Percentiles rank a stretch among this genome's conserved stretches.
phyloP scores from a whole-genome alignment of 2,113 vertebrate species.

The Syrmaticus mikado region DNA sequence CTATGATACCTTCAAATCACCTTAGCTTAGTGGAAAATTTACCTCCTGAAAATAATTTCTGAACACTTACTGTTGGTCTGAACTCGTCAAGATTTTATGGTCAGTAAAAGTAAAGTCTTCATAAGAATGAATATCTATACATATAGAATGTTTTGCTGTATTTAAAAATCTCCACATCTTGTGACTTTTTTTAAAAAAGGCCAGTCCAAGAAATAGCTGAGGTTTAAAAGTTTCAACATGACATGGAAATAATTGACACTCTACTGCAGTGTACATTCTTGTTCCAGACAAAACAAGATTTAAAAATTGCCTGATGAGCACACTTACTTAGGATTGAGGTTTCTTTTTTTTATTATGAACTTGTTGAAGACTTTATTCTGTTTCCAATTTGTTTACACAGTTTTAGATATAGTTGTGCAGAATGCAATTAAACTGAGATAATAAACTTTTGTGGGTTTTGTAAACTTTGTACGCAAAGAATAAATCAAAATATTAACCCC shows the following conservation, averaged over 20 bases:
- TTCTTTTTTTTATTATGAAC: not conserved
- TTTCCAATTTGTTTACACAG: not conserved
- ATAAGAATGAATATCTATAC: not conserved
- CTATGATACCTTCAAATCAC: not conserved
- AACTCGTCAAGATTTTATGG: not conserved
- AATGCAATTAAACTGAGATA: not conserved
- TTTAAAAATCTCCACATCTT: not conserved
- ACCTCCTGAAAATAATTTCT: not conserved
- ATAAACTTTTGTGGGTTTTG: not conserved
- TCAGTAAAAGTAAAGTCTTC: not conserved
- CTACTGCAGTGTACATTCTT: slow-evolving; percentile 3
- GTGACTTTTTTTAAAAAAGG: not conserved
- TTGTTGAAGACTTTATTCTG: slow-evolving; percentile 11
- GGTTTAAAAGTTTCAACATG: slow-evolving; percentile 24
- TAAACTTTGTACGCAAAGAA: not conserved
- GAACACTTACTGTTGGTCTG: not conserved
- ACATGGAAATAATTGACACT: slow-evolving; percentile 6
- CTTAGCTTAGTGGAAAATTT: not conserved
- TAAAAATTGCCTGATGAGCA: slow-evolving; percentile 23
- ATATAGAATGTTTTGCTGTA: fast-evolving
- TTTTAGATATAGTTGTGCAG: not conserved
- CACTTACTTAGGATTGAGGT: not conserved
- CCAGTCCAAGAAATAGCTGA: slow-evolving; percentile 11
- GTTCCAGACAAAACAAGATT: slow-evolving; percentile 48
- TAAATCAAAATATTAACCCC: not conserved